Evolutionary conservation across 2,888 invertebrate genomes (phyloP).

Genomic region (Abscondita cerata): DNA sequence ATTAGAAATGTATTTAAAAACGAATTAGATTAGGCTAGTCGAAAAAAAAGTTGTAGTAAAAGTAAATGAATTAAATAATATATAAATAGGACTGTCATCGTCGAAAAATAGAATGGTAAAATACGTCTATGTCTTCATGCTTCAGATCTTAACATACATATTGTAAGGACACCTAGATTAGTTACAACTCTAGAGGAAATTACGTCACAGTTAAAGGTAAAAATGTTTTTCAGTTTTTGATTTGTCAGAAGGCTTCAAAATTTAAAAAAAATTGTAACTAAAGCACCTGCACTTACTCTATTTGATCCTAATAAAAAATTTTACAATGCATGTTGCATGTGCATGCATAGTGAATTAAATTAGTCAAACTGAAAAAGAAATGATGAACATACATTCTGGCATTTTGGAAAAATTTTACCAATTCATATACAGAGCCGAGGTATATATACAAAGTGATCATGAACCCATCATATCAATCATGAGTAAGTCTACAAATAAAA

Average conservation of each 20-base stretch:
- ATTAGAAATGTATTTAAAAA: neutral
- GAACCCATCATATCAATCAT: constrained; percentile 18
- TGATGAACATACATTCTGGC: too few relatives aligned
- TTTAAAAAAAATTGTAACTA: constrained; percentile 30
- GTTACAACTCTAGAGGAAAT: neutral
- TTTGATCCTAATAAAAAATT: constrained; percentile 32
- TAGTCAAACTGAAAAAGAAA: too few relatives aligned
- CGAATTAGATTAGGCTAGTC: neutral
- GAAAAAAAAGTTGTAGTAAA: neutral
- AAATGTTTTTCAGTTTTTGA: neutral
- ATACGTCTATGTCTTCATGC: neutral
- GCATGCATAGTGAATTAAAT: too few relatives aligned
- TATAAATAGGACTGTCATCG: neutral
- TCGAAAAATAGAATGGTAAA: constrained; percentile 6
- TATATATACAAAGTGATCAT: constrained; percentile 38
- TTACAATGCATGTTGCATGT: constrained; percentile 26
- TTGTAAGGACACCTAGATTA: neutral
- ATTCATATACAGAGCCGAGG: constrained; percentile 26
- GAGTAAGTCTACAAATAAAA: constrained; percentile 31
- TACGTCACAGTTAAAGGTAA: neutral
- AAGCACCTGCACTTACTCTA: constrained; percentile 7
- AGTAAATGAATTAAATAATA: neutral
- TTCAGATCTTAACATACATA: neutral
- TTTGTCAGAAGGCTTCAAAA: constrained; percentile 10
- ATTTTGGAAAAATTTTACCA: too few relatives aligned